phyloP scores from a whole-genome alignment of 2,888 invertebrate genomes.

The Hylaea fasciaria region DNA sequence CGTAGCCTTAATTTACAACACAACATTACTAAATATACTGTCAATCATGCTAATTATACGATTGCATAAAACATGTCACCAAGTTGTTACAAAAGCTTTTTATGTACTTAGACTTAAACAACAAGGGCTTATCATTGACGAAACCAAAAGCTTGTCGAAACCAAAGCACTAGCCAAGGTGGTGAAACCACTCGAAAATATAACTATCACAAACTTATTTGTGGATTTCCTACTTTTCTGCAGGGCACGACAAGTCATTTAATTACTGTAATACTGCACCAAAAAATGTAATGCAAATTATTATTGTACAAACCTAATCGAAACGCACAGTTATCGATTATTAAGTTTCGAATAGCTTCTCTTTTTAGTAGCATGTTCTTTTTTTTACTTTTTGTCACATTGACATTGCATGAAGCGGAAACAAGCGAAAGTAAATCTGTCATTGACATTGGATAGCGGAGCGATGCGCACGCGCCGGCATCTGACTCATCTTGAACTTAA shows the following conservation, averaged over 20 bases:
- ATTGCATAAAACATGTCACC: constrained; percentile 1
- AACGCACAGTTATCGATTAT: constrained; percentile 32
- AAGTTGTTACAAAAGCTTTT: constrained; percentile 31
- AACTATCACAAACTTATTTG: constrained; percentile 42
- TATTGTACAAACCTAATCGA: constrained; percentile 35
- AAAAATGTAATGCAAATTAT: constrained; percentile 51
- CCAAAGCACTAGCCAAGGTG: constrained; percentile 57
- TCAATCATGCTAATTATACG: constrained; percentile 2
- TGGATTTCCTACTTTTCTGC: constrained; percentile 76
- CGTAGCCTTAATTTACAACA: constrained; percentile 20
- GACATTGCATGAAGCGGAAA: constrained; percentile 51
- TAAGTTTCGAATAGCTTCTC: constrained; percentile 26
- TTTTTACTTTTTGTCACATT: constrained; percentile 31
- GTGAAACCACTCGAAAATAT: constrained; percentile 57
- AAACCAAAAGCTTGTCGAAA: constrained; percentile 36
- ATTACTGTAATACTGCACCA: constrained; percentile 50
- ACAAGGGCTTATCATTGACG: constrained; percentile 45
- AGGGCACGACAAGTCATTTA: constrained; percentile 56
- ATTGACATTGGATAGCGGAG: constrained; percentile 71
- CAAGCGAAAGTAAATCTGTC: constrained; percentile 69
- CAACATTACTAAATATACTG: constrained; percentile 21
- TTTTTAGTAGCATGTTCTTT: constrained; percentile 34
- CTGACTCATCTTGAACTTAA: constrained; percentile 78
- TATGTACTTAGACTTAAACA: constrained; percentile 22
- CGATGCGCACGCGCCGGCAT: constrained; percentile 47